Base-by-base conservation (phyloP, 2,797 vertebrate species). In the Squalus acanthias region DNA sequence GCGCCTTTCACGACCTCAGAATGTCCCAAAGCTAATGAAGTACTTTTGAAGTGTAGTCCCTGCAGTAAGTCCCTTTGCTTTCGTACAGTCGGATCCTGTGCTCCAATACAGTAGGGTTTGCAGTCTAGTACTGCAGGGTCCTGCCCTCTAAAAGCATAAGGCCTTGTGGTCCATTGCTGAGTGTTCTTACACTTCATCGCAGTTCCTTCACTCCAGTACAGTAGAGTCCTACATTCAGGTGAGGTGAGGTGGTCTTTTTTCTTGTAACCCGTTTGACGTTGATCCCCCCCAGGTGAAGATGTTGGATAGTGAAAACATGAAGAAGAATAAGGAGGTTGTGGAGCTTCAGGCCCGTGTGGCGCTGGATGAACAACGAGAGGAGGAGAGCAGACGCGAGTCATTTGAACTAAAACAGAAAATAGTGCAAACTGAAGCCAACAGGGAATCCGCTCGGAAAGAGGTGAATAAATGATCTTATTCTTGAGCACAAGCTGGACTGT, bases 261-360 rank as follows among this genome's bases (percentile, higher is more conserved):
- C 88, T 33, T 17, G 3, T 60, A 91, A 91, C 24, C 88, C 17
- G 12, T 91, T 29, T 63, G 26, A 63, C 15, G 10, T 67, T 93
- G 33, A 22, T 93, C 3, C n/a, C 1, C 7, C 1, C 20, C 97
- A 99, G 99, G 97, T 99, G 97, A 99, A 99, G 97, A 97, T 98
- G 46, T 97, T 99, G 97, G 99, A 99, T 96, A 97, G 97, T 0
- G 98, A 99, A 97, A 99, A 98, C 70, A 97, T 98, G 97, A 98
- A 98, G 97, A 98, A 97, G 97, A 97, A 97, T 96, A 97, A 97
- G 96, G 99, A 99, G 97, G 97, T 98, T 97, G 98, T 97, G 0
- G 99, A 99, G 96, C 97, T 99, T 96, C 98, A 99, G 97, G 98
- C 98, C 0, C 99, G 99, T 0, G 97, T 99, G 96, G 98, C 97